A percentile compares a stretch with the other conserved stretches of the same genome.
phyloP scores from a whole-genome alignment of 2,797 vertebrate species.

The Amniataba percoides region DNA sequence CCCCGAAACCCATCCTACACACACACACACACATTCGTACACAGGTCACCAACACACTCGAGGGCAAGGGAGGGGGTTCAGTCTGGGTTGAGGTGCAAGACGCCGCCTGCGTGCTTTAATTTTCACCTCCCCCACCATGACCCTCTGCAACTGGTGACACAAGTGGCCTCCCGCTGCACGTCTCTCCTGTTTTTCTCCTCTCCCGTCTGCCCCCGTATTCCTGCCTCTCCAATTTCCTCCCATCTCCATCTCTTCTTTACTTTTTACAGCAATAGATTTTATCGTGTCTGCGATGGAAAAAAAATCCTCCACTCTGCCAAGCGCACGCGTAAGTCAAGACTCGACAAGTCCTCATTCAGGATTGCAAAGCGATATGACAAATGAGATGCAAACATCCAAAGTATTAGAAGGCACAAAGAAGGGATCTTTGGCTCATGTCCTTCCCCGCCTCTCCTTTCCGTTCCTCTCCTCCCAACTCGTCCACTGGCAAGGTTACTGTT shows the following conservation, averaged over 20 bases:
- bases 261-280: slow-evolving; percentile 8
- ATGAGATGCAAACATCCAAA: slow-evolving; percentile 31
- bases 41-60: slow-evolving; percentile 45
- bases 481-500: slow-evolving; percentile 24
- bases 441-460: slow-evolving; percentile 16
- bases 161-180: slow-evolving; percentile 67
- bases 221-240: slow-evolving; percentile 35
- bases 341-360: slow-evolving; percentile 5
- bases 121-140: slow-evolving; percentile 88
- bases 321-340: slow-evolving; percentile 27
- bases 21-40: slow-evolving; percentile 42
- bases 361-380: slow-evolving; percentile 3
- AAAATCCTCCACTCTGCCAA: not conserved
- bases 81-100: slow-evolving; percentile 85
- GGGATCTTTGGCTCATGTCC: slow-evolving; percentile 24
- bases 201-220: slow-evolving; percentile 47
- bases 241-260: not conserved
- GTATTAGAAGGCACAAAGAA: slow-evolving; percentile 42
- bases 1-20: slow-evolving; percentile 16
- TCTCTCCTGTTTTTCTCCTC: slow-evolving; percentile 57
- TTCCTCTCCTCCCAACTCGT: slow-evolving; percentile 26
- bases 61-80: slow-evolving; percentile 59
- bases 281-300: not conserved
- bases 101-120: slow-evolving; percentile 87
- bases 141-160: slow-evolving; percentile 76